Evolutionary conservation across 2,888 invertebrate genomes (phyloP).

Genomic region (Rhagium mordax): DNA sequence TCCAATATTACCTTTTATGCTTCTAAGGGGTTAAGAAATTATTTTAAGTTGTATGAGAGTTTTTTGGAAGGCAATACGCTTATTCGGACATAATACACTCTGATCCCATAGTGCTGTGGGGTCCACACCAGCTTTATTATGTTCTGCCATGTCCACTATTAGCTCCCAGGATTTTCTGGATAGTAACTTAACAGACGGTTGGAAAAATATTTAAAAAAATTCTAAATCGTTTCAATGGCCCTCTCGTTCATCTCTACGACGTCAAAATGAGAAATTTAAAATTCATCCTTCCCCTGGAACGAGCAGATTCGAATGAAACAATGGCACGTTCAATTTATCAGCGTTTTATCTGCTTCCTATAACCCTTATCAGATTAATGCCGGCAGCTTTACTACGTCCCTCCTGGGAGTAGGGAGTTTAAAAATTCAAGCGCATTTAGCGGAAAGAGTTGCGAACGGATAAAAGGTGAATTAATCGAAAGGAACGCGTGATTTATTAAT

Average conservation of each 20-base stretch:
- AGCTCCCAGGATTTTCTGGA: too few relatives aligned
- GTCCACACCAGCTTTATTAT: too few relatives aligned
- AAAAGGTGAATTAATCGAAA: not conserved
- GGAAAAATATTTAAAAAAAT: too few relatives aligned
- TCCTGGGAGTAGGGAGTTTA: not conserved
- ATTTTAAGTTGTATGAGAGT: too few relatives aligned
- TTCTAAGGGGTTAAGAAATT: too few relatives aligned
- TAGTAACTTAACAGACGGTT: too few relatives aligned
- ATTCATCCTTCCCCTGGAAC: not conserved
- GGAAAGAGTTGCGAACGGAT: not conserved
- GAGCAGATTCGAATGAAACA: not conserved
- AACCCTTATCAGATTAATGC: not conserved
- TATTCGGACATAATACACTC: too few relatives aligned
- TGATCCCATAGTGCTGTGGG: too few relatives aligned
- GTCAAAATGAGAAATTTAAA: not conserved
- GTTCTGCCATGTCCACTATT: too few relatives aligned
- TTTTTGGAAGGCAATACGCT: too few relatives aligned
- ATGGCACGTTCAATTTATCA: not conserved
- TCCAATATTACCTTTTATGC: too few relatives aligned
- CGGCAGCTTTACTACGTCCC: not conserved
- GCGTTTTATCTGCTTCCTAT: not conserved
- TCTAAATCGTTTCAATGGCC: too few relatives aligned
- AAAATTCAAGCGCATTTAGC: not conserved
- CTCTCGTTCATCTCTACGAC: not conserved
- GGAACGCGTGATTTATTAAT: not conserved